Conservation (phyloP, 2,797 vertebrate species). For the Calcarius lapponicus region DNA sequence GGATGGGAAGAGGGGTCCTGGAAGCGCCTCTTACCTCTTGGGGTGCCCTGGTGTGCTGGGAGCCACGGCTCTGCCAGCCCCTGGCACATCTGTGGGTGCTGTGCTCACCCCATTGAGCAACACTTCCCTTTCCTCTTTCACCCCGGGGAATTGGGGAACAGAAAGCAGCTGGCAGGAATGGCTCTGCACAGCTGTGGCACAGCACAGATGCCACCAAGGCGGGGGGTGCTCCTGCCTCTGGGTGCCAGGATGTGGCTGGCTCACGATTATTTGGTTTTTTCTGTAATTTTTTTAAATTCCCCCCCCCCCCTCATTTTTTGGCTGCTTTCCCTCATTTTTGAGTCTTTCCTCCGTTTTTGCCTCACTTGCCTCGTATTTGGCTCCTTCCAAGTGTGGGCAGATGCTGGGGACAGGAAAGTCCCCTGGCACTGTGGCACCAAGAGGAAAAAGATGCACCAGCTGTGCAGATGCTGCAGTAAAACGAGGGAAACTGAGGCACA, state of each 20-base stretch:
- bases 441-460: not conserved
- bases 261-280: not conserved
- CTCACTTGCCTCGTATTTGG: not conserved
- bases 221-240: rapidly evolving
- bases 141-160: not conserved
- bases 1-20: rapidly evolving
- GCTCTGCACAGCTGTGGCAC: rapidly evolving
- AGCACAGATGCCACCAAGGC: not conserved
- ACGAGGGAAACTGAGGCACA: not conserved
- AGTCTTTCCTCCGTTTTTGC: not conserved
- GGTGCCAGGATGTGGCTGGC: rapidly evolving
- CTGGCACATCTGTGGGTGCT: not conserved
- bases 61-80: rapidly evolving
- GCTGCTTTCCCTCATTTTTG: rapidly evolving
- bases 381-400: not conserved
- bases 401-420: rapidly evolving
- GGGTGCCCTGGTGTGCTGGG: not conserved
- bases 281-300: rapidly evolving
- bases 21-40: rapidly evolving
- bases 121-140: not conserved
- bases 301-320: rapidly evolving
- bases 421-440: not conserved
- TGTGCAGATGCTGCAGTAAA: not conserved
- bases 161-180: not conserved
- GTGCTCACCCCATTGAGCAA: rapidly evolving